Conservation (phyloP, 2,888 invertebrate genomes). For the Leucozona laternaria region DNA sequence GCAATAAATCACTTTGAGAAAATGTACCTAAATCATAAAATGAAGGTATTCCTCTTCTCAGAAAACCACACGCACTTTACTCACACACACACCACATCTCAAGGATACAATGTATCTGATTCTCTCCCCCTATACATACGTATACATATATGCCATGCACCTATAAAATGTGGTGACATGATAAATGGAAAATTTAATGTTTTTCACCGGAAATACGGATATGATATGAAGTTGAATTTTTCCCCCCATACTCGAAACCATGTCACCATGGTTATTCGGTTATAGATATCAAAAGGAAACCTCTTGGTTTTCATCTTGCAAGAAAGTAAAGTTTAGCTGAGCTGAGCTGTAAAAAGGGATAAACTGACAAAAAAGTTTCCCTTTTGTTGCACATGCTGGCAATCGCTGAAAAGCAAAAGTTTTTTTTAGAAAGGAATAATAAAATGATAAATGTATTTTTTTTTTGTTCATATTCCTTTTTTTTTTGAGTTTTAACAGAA, state of each 20-base stretch:
- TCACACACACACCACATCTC: conserved; percentile 15
- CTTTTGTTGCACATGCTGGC: conserved; percentile 48
- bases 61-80: conserved; percentile 59
- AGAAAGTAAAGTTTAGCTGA: conserved; percentile 27
- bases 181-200: conserved; percentile 71
- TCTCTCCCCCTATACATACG: neutral
- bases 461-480: conserved; percentile 6
- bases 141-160: neutral
- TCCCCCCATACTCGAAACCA: neutral
- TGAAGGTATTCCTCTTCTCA: conserved; percentile 32
- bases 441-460: conserved; percentile 66
- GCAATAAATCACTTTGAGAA: conserved; percentile 58
- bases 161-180: conserved; percentile 68
- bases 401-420: conserved; percentile 27
- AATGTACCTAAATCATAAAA: conserved; percentile 62
- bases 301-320: conserved; percentile 7
- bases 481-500: conserved; percentile 5
- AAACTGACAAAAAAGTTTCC: conserved; percentile 16
- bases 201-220: conserved; percentile 51
- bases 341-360: neutral
- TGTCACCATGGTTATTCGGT: conserved; percentile 13
- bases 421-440: conserved; percentile 44
- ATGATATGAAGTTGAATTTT: conserved; percentile 36
- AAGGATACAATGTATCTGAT: conserved; percentile 2
- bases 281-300: neutral